Conservation (phyloP, 1,140 invertebrate species). For the Sitophilus oryzae region DNA sequence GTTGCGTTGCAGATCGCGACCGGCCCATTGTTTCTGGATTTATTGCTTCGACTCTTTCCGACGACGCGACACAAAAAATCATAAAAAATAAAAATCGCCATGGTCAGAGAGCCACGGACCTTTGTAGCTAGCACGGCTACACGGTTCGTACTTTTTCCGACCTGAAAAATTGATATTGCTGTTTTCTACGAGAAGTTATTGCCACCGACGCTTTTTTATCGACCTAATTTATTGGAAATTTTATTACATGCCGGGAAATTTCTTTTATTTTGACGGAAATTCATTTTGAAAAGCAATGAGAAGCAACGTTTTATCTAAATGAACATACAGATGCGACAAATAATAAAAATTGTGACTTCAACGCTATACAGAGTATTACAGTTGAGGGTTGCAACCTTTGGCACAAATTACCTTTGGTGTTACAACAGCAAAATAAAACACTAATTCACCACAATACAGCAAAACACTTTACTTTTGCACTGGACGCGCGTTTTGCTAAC, state of each 20-base stretch:
- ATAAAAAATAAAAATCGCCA: conserved; percentile 7
- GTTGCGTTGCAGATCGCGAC: conserved; percentile 30
- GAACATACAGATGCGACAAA: too few relatives aligned
- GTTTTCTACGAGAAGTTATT: conserved; percentile 21
- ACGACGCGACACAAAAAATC: conserved; percentile 22
- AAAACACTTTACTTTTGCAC: too few relatives aligned
- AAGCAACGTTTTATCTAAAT: too few relatives aligned
- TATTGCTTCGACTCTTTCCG: conserved; percentile 26
- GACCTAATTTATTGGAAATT: background rate
- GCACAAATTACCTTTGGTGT: too few relatives aligned
- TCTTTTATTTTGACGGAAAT: background rate
- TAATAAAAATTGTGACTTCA: too few relatives aligned
- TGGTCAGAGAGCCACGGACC: conserved; percentile 14
- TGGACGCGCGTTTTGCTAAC: too few relatives aligned
- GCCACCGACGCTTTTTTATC: background rate
- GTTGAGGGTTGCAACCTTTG: too few relatives aligned
- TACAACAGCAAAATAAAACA: too few relatives aligned
- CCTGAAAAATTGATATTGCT: conserved; percentile 31
- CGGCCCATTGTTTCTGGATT: conserved; percentile 34
- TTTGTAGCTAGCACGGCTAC: too few relatives aligned
- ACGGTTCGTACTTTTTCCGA: conserved; percentile 19
- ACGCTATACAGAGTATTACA: too few relatives aligned
- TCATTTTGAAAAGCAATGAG: too few relatives aligned
- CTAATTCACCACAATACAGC: too few relatives aligned
- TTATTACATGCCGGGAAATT: background rate